Evolutionary conservation across 30 jellyfish, hydroid and myxozoan species (phyloP).

Genomic region (Catostylus mosaicus): DNA sequence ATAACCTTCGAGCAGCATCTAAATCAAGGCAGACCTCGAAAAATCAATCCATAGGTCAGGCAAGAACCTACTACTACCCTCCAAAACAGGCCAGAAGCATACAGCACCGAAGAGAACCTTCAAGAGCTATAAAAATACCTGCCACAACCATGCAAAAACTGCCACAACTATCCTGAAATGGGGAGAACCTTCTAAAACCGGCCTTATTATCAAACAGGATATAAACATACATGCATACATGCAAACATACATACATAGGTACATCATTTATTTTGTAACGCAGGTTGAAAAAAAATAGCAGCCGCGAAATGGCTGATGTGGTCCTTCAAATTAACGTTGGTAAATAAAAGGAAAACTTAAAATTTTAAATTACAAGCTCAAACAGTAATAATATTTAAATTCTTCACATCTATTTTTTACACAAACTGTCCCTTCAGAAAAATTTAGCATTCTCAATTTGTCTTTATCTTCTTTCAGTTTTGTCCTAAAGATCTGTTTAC

Average conservation of each 20-base stretch:
- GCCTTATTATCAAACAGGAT: too few relatives aligned
- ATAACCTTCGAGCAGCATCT: too few relatives aligned
- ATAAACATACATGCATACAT: too few relatives aligned
- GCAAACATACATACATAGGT: not conserved
- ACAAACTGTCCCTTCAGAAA: slow-evolving; percentile 5
- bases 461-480: slow-evolving; percentile 7
- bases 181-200: too few relatives aligned
- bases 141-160: too few relatives aligned
- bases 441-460: slow-evolving; percentile 6
- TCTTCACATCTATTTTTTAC: slow-evolving; percentile 6
- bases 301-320: slow-evolving; percentile 4
- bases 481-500: slow-evolving; percentile 31
- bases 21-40: too few relatives aligned
- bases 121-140: too few relatives aligned
- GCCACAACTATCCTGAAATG: too few relatives aligned
- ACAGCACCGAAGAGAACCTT: too few relatives aligned
- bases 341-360: slow-evolving; percentile 1
- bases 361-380: not conserved
- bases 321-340: slow-evolving; percentile 1
- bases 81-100: too few relatives aligned
- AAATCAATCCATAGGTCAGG: too few relatives aligned
- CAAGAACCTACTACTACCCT: too few relatives aligned
- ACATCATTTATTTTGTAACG: slow-evolving; percentile 7
- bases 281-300: not conserved
- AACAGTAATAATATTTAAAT: not conserved